These are phyloP conservation scores for Anastrepha ludens DNA, from an alignment of 1,140 invertebrate species.

Conservation along the genomic window DNA sequence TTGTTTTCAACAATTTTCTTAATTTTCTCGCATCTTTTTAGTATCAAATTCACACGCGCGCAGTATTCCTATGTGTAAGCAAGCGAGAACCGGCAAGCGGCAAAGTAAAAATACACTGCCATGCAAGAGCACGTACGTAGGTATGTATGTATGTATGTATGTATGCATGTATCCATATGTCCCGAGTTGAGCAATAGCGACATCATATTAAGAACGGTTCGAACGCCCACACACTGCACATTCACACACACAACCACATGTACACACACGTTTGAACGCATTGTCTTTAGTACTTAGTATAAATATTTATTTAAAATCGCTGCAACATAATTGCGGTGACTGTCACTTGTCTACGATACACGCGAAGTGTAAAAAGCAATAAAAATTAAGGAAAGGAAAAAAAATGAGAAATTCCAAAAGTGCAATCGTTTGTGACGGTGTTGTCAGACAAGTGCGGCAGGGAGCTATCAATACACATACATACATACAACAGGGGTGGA, in stretches of 20 bases:
- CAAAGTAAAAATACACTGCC: neutral
- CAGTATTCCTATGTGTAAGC: no score
- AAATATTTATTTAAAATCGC: conserved; percentile 26
- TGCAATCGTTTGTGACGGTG: neutral
- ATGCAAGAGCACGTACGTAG: neutral
- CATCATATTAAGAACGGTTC: conserved; percentile 1
- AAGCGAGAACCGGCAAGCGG: no score
- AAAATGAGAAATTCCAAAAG: neutral
- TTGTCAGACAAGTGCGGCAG: neutral
- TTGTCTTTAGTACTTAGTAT: neutral
- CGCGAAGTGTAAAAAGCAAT: neutral
- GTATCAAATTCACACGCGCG: neutral
- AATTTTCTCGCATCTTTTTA: neutral
- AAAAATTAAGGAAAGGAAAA: neutral
- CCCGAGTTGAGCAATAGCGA: conserved; percentile 3
- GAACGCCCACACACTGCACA: neutral
- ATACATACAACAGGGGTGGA: neutral
- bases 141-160: neutral
- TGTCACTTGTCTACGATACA: neutral
- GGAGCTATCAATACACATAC: neutral
- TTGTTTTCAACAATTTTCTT: conserved; percentile 28
- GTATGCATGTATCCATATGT: neutral
- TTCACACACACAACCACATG: neutral
- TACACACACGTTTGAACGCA: neutral
- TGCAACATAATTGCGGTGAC: conserved; percentile 13